Conservation (phyloP, 1,140 invertebrate species). For the Cydia splendana region DNA sequence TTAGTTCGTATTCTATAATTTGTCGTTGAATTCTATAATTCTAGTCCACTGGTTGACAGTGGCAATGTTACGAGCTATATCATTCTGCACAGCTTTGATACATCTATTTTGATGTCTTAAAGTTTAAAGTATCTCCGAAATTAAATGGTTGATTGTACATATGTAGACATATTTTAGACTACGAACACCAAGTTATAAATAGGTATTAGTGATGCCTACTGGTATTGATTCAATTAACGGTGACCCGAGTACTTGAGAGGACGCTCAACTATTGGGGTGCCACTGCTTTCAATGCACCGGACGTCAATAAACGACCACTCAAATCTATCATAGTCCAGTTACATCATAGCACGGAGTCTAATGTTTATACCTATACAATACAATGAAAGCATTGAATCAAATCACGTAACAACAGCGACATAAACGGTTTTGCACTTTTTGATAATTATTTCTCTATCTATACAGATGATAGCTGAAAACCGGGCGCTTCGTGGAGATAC, state of each 20-base stretch:
- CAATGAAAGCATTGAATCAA: neutral
- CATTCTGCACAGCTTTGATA: too few relatives aligned
- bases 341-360: neutral
- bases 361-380: neutral
- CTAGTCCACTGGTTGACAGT: too few relatives aligned
- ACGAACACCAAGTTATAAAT: neutral
- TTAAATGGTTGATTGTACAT: too few relatives aligned
- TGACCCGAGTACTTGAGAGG: constrained; percentile 10
- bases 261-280: constrained; percentile 13
- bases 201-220: neutral
- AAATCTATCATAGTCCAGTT: constrained; percentile 14
- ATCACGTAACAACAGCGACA: neutral
- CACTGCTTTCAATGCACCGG: constrained; percentile 5
- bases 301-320: constrained; percentile 7
- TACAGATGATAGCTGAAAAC: too few relatives aligned
- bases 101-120: too few relatives aligned
- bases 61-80: too few relatives aligned
- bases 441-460: too few relatives aligned
- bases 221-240: constrained; percentile 1
- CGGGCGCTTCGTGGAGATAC: too few relatives aligned
- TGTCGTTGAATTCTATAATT: too few relatives aligned
- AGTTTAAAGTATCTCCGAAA: too few relatives aligned
- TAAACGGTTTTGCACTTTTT: too few relatives aligned
- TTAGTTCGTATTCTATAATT: too few relatives aligned
- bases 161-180: neutral